Percentiles rank a stretch among this genome's conserved stretches.
These are phyloP conservation scores for Diprion similis DNA, from an alignment of 1,140 invertebrate species.

Conservation along the genomic window DNA sequence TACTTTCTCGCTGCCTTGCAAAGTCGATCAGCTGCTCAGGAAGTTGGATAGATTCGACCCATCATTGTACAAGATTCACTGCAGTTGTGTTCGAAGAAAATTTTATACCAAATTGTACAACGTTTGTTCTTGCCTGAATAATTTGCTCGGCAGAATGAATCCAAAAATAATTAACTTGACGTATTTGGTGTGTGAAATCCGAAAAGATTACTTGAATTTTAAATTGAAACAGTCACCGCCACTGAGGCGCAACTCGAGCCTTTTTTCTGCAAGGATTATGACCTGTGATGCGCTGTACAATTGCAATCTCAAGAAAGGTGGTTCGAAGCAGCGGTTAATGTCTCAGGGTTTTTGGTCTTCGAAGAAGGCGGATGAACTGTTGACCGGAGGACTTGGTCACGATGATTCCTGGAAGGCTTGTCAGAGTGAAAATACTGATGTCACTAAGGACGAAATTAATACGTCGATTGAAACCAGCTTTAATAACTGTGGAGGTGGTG, in stretches of 20 bases:
- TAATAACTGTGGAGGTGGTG: not conserved
- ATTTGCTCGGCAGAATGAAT: constrained; percentile 27
- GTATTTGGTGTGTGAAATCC: constrained; percentile 35
- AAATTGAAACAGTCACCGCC: constrained; percentile 21
- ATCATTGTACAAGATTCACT: constrained; percentile 18
- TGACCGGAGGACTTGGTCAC: not conserved
- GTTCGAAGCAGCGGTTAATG: not conserved
- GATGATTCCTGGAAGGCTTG: not conserved
- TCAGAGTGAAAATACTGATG: not conserved
- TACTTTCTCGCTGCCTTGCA: constrained; percentile 35
- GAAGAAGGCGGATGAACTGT: constrained; percentile 1
- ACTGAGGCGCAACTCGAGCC: not conserved
- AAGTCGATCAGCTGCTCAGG: constrained; percentile 26
- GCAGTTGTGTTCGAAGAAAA: constrained; percentile 31
- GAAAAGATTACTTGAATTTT: constrained; percentile 32
- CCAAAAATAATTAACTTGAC: constrained; percentile 11
- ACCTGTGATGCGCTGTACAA: constrained; percentile 25
- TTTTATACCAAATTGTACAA: constrained; percentile 27
- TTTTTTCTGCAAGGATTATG: constrained; percentile 31
- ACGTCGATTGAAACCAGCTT: not conserved
- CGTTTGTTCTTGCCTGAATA: constrained; percentile 36
- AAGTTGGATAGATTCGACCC: constrained; percentile 33
- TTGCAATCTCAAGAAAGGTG: not conserved
- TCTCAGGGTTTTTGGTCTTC: not conserved
- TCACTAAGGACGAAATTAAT: not conserved